These are phyloP conservation scores for Planococcus citri DNA, from an alignment of 1,140 invertebrate species.

Conservation along the genomic window DNA sequence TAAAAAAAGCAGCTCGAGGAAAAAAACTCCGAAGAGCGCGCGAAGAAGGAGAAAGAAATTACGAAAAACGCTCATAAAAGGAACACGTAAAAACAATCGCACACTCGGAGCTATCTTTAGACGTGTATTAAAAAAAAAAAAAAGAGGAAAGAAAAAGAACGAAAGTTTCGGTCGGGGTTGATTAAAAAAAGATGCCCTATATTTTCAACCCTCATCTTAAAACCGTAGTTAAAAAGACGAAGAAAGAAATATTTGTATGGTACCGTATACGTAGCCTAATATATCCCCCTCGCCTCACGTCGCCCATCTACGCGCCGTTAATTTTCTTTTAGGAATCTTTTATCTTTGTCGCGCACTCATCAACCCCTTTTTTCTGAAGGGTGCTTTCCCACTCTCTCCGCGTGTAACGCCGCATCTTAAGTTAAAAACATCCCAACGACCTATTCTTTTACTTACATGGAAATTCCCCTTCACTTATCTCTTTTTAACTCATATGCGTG, in stretches of 20 bases:
- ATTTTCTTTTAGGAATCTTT: conserved; percentile 25
- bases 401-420: conserved; percentile 14
- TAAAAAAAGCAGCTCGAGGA: no score
- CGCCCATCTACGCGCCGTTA: not conserved
- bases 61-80: no score
- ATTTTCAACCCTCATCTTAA: conserved; percentile 16
- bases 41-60: no score
- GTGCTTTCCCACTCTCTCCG: conserved; percentile 13
- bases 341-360: conserved; percentile 23
- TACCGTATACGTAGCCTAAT: conserved; percentile 17
- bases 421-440: conserved; percentile 19
- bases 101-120: conserved; percentile 1
- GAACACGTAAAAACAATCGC: not conserved
- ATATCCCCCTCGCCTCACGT: not conserved
- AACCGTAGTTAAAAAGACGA: conserved; percentile 19
- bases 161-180: conserved; percentile 11
- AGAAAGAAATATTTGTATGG: conserved; percentile 20
- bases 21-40: no score
- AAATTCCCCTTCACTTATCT: conserved; percentile 15
- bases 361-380: conserved; percentile 22
- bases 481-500: conserved; percentile 15
- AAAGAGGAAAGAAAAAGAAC: not conserved
- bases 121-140: conserved; percentile 14
- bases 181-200: conserved; percentile 19
- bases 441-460: conserved; percentile 27